These are phyloP conservation scores for Drosophila repletoides DNA, from an alignment of 1,140 invertebrate genomes.

Conservation along the genomic window DNA sequence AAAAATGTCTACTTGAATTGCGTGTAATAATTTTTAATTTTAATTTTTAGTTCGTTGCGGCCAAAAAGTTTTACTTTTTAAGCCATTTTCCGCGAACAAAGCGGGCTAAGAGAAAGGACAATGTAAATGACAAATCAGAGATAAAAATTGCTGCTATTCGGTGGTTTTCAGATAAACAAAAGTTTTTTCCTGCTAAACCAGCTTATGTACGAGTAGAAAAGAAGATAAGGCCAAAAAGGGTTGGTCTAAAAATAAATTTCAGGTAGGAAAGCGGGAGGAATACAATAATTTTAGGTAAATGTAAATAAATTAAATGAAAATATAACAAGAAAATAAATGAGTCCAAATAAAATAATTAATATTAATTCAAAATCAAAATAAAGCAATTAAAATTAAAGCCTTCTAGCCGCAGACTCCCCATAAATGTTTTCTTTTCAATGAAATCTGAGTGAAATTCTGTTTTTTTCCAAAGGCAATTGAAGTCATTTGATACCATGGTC, in stretches of 20 bases:
- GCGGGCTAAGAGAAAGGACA: neutral
- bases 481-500: neutral
- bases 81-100: slow-evolving; percentile 31
- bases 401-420: too few relatives aligned
- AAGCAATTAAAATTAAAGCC: too few relatives aligned
- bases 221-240: too few relatives aligned
- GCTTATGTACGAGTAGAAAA: neutral
- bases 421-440: too few relatives aligned
- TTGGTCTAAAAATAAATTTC: too few relatives aligned
- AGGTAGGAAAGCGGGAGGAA: too few relatives aligned
- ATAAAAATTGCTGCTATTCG: slow-evolving; percentile 31
- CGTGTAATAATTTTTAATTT: slow-evolving; percentile 77
- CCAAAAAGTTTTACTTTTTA: slow-evolving; percentile 46
- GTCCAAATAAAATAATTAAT: too few relatives aligned
- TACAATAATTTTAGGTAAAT: too few relatives aligned
- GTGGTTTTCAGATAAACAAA: slow-evolving; percentile 33
- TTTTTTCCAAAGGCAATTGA: neutral
- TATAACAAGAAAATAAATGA: too few relatives aligned
- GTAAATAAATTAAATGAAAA: too few relatives aligned
- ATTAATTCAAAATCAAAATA: too few relatives aligned
- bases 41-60: slow-evolving; percentile 72
- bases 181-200: neutral
- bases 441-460: too few relatives aligned
- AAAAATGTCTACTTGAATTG: slow-evolving; percentile 43
- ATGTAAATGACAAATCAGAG: slow-evolving; percentile 20